A percentile compares a stretch with the other conserved stretches of the same genome.
phyloP scores from a whole-genome alignment of 1,140 invertebrate genomes.

The Tachypleus tridentatus region DNA sequence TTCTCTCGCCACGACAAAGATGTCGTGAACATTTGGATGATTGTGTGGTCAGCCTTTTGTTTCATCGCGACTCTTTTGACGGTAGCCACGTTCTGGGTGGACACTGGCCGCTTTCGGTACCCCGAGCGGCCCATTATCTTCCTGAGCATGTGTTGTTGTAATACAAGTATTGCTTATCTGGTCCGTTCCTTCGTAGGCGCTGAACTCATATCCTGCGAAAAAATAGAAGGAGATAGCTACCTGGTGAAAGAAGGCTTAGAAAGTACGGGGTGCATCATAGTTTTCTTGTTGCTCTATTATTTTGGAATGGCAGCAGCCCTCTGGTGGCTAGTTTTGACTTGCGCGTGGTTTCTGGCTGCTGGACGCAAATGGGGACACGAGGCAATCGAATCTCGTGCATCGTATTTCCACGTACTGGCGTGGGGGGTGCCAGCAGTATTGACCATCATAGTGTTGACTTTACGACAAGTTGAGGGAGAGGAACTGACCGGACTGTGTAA shows the following conservation, averaged over 20 bases:
- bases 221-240: too few relatives aligned
- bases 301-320: constrained; percentile 15
- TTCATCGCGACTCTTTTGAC: constrained; percentile 25
- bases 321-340: constrained; percentile 25
- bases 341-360: constrained; percentile 34
- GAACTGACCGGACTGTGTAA: constrained; percentile 76
- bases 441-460: constrained; percentile 71
- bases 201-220: too few relatives aligned
- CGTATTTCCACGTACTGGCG: constrained; percentile 62
- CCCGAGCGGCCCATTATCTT: constrained; percentile 36
- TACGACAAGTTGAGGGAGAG: constrained; percentile 67
- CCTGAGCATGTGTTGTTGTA: constrained; percentile 34
- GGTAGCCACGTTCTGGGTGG: constrained; percentile 15
- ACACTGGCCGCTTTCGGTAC: constrained; percentile 34
- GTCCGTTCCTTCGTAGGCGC: constrained; percentile 31
- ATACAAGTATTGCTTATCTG: constrained; percentile 35
- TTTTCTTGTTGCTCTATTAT: constrained; percentile 23
- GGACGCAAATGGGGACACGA: constrained; percentile 98
- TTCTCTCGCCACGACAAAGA: too few relatives aligned
- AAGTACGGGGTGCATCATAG: constrained; percentile 18
- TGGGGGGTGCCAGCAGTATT: constrained; percentile 67
- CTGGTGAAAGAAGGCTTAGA: too few relatives aligned
- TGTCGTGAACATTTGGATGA: too few relatives aligned
- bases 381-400: constrained; percentile 82
- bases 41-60: too few relatives aligned